phyloP scores from a whole-genome alignment of 2,113 vertebrate species.

The Erinaceus europaeus region DNA sequence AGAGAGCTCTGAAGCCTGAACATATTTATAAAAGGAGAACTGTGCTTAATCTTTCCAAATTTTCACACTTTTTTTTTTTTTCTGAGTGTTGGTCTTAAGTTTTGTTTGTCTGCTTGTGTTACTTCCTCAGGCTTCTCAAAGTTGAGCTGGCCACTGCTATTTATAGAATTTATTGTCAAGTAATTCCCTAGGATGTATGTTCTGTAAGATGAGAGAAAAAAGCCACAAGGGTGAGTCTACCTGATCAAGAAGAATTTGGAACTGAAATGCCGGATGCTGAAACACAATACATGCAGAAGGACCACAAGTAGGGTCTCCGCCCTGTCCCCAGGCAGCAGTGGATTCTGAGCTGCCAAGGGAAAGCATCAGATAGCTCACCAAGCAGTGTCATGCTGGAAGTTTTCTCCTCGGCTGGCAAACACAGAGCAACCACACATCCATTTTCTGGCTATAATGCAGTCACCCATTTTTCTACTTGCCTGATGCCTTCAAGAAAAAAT shows the following conservation, averaged over 20 bases:
- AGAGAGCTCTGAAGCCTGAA: slow-evolving; percentile 46
- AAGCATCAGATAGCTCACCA: background rate
- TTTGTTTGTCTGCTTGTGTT: slow-evolving; percentile 7
- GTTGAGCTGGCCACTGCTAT: slow-evolving; percentile 2
- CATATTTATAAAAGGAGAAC: slow-evolving; percentile 36
- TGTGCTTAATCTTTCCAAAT: slow-evolving; percentile 28
- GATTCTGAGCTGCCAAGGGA: background rate
- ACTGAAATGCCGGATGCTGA: background rate
- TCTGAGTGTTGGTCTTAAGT: slow-evolving; percentile 28
- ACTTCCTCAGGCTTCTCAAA: background rate
- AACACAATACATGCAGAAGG: background rate
- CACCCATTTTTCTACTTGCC: background rate
- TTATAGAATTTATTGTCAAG: slow-evolving; percentile 36
- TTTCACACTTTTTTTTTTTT: background rate
- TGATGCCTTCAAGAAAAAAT: background rate
- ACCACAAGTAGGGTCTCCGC: background rate
- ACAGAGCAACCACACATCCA: background rate
- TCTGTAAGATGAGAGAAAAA: background rate
- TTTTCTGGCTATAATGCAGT: background rate
- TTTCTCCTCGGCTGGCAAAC: background rate
- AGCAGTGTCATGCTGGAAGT: background rate
- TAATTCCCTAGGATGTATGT: background rate
- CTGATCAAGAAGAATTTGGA: background rate
- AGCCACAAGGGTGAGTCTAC: background rate
- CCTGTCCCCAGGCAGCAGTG: background rate